These are phyloP conservation scores for Potamarius usumacintae DNA, from an alignment of 2,113 vertebrate genomes.

Conservation along the genomic window DNA sequence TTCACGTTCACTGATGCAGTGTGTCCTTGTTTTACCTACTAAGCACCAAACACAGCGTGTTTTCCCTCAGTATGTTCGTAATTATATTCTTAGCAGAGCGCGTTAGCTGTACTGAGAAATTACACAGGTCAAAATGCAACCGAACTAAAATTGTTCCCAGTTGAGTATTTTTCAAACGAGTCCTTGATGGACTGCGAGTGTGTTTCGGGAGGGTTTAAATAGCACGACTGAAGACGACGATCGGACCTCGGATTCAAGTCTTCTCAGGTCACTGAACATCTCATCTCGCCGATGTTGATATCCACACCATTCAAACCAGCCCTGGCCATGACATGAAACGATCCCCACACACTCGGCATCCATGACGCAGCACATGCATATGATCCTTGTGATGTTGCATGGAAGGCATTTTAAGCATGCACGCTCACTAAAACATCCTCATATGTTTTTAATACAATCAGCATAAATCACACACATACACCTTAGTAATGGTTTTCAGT, in stretches of 20 bases:
- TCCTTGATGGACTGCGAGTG: background rate
- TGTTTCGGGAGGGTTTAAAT: background rate
- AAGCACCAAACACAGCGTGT: background rate
- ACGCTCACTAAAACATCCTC: slow-evolving; percentile 14
- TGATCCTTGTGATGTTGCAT: slow-evolving; percentile 17
- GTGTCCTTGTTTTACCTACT: background rate
- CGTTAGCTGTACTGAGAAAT: slow-evolving; percentile 6
- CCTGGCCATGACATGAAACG: slow-evolving; percentile 11
- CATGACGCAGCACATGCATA: background rate
- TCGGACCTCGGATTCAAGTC: slow-evolving; percentile 7
- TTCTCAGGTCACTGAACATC: background rate
- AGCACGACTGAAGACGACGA: background rate
- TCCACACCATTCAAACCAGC: background rate
- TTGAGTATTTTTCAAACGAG: background rate
- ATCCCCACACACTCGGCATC: background rate
- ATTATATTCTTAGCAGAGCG: background rate
- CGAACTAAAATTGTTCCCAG: slow-evolving; percentile 24
- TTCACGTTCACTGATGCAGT: background rate
- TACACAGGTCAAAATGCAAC: slow-evolving; percentile 9
- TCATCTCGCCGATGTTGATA: background rate
- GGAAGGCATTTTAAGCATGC: slow-evolving; percentile 32
- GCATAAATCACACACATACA: slow-evolving; percentile 16
- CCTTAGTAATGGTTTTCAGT: slow-evolving; percentile 24
- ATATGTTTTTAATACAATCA: slow-evolving; percentile 34
- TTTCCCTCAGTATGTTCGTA: slow-evolving; percentile 5